Evolutionary conservation across 2,797 vertebrate genomes (phyloP).

Genomic region (Cryptoblepharus egeriae): DNA sequence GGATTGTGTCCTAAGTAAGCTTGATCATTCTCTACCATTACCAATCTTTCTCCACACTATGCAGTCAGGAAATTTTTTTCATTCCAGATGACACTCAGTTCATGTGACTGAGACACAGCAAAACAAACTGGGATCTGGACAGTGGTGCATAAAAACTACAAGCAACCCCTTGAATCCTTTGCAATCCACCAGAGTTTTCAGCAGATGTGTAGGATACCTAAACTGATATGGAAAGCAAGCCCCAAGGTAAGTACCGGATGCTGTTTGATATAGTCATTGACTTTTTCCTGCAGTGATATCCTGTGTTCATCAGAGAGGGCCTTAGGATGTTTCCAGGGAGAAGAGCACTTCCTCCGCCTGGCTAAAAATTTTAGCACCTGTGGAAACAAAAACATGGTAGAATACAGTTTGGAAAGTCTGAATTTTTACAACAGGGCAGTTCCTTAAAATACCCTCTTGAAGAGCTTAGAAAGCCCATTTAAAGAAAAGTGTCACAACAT

Average conservation of each 20-base stretch:
- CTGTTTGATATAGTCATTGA: conserved; percentile 83
- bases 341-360: conserved; percentile 70
- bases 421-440: background rate
- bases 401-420: conserved; percentile 29
- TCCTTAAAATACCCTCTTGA: conserved; percentile 24
- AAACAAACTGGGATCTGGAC: too few relatives aligned
- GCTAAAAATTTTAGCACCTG: conserved; percentile 86
- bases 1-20: too few relatives aligned
- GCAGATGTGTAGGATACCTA: background rate
- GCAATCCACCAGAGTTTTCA: background rate
- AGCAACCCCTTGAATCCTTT: background rate
- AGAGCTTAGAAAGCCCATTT: conserved; percentile 4
- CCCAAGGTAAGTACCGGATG: conserved; percentile 78
- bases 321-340: conserved; percentile 79
- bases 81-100: background rate
- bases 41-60: background rate
- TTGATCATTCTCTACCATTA: background rate
- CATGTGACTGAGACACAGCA: too few relatives aligned
- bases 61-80: background rate
- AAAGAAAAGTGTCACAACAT: too few relatives aligned
- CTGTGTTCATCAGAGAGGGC: conserved; percentile 84
- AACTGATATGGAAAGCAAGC: background rate
- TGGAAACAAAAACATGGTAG: conserved; percentile 29
- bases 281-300: conserved; percentile 82
- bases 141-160: background rate